Evolutionary conservation across 1,140 invertebrate species (phyloP).

Genomic region (Heliothis subflexa): DNA sequence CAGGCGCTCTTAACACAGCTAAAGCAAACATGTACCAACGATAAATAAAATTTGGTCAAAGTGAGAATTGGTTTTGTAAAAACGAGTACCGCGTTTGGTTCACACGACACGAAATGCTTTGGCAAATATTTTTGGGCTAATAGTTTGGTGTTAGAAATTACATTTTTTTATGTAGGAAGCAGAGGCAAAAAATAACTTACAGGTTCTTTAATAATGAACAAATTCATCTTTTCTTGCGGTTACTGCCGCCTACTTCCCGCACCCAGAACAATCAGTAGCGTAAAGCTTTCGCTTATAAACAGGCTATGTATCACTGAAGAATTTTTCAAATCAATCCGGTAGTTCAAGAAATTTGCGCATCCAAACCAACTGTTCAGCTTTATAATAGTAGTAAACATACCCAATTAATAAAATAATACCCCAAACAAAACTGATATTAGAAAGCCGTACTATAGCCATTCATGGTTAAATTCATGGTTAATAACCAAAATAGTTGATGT

Average conservation of each 20-base stretch:
- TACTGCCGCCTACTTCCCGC: too few species aligned
- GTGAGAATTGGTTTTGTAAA: conserved; percentile 15
- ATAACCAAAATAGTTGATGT: too few species aligned
- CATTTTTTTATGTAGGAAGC: not conserved
- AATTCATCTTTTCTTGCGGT: too few species aligned
- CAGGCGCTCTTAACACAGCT: not conserved
- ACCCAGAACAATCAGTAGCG: too few species aligned
- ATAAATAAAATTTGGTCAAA: conserved; percentile 9
- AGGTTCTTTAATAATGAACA: too few species aligned
- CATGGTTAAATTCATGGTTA: too few species aligned
- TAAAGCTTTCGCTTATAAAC: too few species aligned
- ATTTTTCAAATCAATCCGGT: too few species aligned
- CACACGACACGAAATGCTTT: not conserved
- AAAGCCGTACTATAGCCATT: not conserved
- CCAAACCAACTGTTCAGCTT: not conserved
- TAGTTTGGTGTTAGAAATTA: not conserved
- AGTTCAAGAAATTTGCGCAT: too few species aligned
- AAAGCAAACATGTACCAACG: not conserved
- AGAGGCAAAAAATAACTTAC: too few species aligned
- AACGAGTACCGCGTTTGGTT: not conserved
- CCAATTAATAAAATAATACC: not conserved
- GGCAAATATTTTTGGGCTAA: not conserved
- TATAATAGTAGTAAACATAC: not conserved
- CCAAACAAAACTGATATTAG: not conserved
- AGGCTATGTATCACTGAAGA: too few species aligned